These are phyloP conservation scores for Drosophila kurseongensis DNA, from an alignment of 1,140 invertebrate genomes.

Conservation along the genomic window DNA sequence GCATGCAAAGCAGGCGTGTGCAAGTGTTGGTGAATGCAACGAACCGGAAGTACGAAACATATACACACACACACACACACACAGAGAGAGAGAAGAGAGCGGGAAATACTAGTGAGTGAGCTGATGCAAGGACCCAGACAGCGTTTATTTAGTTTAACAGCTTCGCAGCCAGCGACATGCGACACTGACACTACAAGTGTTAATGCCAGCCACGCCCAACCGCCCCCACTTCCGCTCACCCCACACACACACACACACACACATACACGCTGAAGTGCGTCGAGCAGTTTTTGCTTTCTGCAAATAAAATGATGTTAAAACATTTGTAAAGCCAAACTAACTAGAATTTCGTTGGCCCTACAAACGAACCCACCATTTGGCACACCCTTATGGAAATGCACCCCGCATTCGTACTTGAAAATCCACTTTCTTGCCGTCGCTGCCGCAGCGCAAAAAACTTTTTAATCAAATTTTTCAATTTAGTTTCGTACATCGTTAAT, in stretches of 20 bases:
- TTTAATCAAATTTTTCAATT: constrained; percentile 83
- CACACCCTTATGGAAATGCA: constrained; percentile 10
- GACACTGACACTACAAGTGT: constrained; percentile 82
- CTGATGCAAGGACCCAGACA: constrained; percentile 72
- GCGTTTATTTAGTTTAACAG: constrained; percentile 80
- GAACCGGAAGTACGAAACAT: constrained; percentile 31
- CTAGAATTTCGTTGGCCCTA: constrained; percentile 61
- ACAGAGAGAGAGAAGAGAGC: background rate
- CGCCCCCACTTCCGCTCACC: constrained; percentile 5
- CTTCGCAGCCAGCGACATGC: constrained; percentile 73
- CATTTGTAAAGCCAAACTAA: constrained; percentile 80
- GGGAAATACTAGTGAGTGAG: constrained; percentile 57
- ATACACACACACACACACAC: constrained; percentile 9
- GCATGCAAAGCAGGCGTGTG: constrained; percentile 50
- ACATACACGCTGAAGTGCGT: constrained; percentile 20
- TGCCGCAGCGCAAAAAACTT: constrained; percentile 53
- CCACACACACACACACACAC: constrained; percentile 4
- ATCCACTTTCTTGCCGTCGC: constrained; percentile 65
- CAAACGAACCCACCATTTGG: constrained; percentile 4
- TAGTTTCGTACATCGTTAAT: constrained; percentile 76
- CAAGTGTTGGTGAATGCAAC: constrained; percentile 40
- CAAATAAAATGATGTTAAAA: constrained; percentile 80
- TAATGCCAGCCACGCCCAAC: constrained; percentile 70
- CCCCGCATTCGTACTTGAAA: constrained; percentile 65
- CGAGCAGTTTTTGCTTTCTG: constrained; percentile 39